Evolutionary conservation across 1,140 invertebrate genomes (phyloP).

Genomic region (Bombus polaris): DNA sequence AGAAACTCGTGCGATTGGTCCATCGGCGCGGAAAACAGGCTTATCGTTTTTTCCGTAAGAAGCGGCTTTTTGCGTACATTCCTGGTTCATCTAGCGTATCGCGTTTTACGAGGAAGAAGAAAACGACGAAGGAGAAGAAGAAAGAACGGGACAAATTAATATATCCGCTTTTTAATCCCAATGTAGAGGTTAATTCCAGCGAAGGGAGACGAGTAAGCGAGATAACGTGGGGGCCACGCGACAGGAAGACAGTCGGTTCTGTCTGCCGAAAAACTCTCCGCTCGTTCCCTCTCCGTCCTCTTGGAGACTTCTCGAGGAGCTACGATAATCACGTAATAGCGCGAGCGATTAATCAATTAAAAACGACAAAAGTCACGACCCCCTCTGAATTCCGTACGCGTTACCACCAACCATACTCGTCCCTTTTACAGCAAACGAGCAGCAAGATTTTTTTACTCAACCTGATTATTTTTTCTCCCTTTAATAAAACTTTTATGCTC

Average conservation of each 20-base stretch:
- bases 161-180: constrained; percentile 83
- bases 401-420: constrained; percentile 17
- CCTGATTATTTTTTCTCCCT: not conserved
- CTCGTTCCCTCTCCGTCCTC: not conserved
- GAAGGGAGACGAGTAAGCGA: constrained; percentile 77
- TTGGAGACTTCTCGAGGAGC: constrained; percentile 57
- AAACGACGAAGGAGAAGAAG: constrained; percentile 23
- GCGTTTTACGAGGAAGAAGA: constrained; percentile 33
- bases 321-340: constrained; percentile 75
- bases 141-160: constrained; percentile 76
- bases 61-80: constrained; percentile 26
- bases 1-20: not conserved
- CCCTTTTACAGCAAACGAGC: not conserved
- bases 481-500: not conserved
- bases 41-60: too few species aligned
- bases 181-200: constrained; percentile 80
- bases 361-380: constrained; percentile 70
- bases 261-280: constrained; percentile 35
- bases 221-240: constrained; percentile 80
- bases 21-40: not conserved
- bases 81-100: constrained; percentile 9
- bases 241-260: constrained; percentile 76
- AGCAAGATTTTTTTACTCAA: not conserved
- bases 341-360: constrained; percentile 78
- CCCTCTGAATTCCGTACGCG: constrained; percentile 66